phyloP scores from a whole-genome alignment of 2,113 vertebrate genomes.

The Ptilonorhynchus violaceus region DNA sequence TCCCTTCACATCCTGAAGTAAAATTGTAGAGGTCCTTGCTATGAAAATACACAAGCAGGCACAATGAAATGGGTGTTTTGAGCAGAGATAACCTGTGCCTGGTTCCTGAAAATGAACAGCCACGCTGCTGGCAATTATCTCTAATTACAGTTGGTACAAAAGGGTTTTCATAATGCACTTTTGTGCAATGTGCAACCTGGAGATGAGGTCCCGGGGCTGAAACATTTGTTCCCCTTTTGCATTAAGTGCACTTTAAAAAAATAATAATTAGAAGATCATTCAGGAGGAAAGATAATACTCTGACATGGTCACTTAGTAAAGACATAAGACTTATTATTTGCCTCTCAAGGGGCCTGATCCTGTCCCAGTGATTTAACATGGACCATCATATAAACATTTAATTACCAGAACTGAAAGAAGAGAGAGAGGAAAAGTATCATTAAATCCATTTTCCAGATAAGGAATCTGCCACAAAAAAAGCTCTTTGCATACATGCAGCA shows the following conservation, averaged over 20 bases:
- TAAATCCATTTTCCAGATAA: background rate
- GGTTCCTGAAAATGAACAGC: constrained; percentile 2
- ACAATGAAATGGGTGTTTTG: background rate
- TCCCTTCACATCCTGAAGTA: background rate
- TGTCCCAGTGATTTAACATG: background rate
- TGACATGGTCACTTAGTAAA: constrained; percentile 4
- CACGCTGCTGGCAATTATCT: constrained; percentile 35
- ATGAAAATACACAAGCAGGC: background rate
- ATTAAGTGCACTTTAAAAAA: background rate
- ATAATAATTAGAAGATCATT: constrained; percentile 1
- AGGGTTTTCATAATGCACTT: background rate
- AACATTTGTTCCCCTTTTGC: background rate
- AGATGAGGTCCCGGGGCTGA: constrained; percentile 4
- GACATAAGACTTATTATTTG: background rate
- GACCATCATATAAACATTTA: background rate
- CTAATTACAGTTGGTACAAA: constrained; percentile 36
- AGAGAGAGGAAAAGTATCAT: background rate
- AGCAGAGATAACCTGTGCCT: background rate
- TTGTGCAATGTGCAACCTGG: background rate
- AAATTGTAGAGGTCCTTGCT: background rate
- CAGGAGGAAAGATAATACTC: background rate
- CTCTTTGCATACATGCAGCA: background rate
- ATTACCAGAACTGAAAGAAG: background rate
- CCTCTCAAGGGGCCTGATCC: background rate
- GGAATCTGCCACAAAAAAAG: background rate